Percentiles rank a stretch among this genome's conserved stretches.
Conservation (phyloP, 2,113 vertebrate genomes). For the Tricholaema leucomelas region DNA sequence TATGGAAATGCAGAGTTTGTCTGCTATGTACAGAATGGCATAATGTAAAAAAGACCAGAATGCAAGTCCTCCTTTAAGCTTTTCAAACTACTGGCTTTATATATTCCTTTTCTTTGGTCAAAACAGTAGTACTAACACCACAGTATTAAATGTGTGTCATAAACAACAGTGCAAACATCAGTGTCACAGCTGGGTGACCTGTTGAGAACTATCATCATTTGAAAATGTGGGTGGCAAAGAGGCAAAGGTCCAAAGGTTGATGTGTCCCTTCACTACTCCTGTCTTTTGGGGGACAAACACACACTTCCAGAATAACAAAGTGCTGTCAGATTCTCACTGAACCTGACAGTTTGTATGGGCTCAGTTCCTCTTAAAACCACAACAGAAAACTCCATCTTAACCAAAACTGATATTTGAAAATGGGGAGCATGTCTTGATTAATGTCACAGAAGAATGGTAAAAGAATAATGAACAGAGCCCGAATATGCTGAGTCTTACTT, state of each 20-base stretch:
- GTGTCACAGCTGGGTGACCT: background rate
- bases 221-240: background rate
- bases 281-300: background rate
- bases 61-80: background rate
- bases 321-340: background rate
- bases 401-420: slow-evolving; percentile 3
- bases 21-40: background rate
- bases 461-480: background rate
- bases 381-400: background rate
- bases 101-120: background rate
- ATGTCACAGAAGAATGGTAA: background rate
- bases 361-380: background rate
- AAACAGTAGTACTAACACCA: background rate
- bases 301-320: background rate
- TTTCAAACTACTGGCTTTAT: background rate
- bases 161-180: rapidly evolving
- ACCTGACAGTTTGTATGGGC: background rate
- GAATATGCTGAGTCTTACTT: slow-evolving; percentile 24
- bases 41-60: background rate
- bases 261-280: background rate
- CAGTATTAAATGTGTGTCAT: background rate
- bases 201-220: background rate
- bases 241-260: background rate
- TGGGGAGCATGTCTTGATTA: background rate
- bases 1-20: background rate